phyloP scores from a whole-genome alignment of 2,113 vertebrate species.

The Ranitomeya variabilis region DNA sequence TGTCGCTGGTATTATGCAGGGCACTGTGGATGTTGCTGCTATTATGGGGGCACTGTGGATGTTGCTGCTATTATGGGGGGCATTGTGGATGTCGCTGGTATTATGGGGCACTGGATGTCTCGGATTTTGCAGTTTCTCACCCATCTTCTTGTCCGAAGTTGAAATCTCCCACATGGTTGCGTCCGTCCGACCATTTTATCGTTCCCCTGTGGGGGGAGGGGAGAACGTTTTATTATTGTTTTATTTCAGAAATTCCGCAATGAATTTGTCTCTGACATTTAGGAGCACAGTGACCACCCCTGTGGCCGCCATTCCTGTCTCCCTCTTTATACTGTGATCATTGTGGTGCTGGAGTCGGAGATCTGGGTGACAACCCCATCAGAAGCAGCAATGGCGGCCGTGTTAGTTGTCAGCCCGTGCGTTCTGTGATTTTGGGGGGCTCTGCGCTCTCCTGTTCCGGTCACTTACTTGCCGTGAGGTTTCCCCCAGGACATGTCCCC shows the following conservation, averaged over 20 bases:
- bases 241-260: too few species aligned
- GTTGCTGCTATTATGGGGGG: too few species aligned
- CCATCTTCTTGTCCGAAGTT: constrained; percentile 74
- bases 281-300: background rate
- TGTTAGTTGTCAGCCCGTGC: background rate
- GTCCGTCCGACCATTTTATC: constrained; percentile 72
- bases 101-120: background rate
- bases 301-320: too few species aligned
- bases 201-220: constrained; percentile 68
- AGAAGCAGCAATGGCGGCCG: background rate
- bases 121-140: constrained; percentile 62
- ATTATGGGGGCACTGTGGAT: background rate
- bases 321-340: too few species aligned
- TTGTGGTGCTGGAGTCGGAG: too few species aligned
- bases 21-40: background rate
- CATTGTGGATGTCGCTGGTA: too few species aligned
- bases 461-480: constrained; percentile 75
- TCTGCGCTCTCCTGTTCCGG: too few species aligned
- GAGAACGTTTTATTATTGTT: background rate
- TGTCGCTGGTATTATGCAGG: background rate
- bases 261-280: too few species aligned
- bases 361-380: too few species aligned
- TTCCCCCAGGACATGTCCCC: constrained; percentile 71
- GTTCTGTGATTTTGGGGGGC: background rate
- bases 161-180: constrained; percentile 73